phyloP scores from a whole-genome alignment of 2,888 invertebrate genomes.

The Autographa gamma region DNA sequence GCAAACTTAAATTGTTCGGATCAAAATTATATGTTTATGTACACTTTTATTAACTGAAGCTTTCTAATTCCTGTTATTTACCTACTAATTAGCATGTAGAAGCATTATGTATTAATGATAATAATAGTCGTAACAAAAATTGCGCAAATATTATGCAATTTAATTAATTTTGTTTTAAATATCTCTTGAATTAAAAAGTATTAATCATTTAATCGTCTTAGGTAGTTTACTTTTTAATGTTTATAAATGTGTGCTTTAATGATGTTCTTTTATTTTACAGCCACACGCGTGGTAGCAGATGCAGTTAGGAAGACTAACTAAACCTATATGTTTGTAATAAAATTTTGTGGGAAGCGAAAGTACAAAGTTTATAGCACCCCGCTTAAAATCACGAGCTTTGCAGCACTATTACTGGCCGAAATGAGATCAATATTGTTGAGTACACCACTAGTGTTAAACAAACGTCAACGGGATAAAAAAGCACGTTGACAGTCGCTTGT shows the following conservation, averaged over 20 bases:
- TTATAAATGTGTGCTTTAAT: conserved; percentile 9
- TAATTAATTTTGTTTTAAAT: background rate
- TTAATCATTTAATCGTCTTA: background rate
- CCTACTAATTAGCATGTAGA: conserved; percentile 13
- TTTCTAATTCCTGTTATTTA: conserved; percentile 19
- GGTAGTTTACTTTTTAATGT: conserved; percentile 21
- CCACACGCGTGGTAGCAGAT: conserved; percentile 78
- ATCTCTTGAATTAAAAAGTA: background rate
- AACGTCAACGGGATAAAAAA: background rate
- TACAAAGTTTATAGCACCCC: conserved; percentile 65
- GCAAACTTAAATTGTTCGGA: background rate
- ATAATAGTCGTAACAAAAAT: background rate
- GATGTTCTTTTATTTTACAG: conserved; percentile 70
- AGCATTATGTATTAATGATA: conserved; percentile 15
- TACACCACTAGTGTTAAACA: conserved; percentile 17
- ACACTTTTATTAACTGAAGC: conserved; percentile 28
- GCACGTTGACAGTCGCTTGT: conserved; percentile 8
- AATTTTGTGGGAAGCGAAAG: conserved; percentile 57
- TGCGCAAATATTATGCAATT: background rate
- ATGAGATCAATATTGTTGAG: conserved; percentile 34
- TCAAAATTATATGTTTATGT: conserved; percentile 6
- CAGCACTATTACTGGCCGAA: conserved; percentile 56
- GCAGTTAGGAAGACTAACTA: conserved; percentile 79
- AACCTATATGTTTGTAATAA: conserved; percentile 56
- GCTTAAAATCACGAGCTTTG: conserved; percentile 60